phyloP scores from a whole-genome alignment of 2,888 invertebrate species.

The Cephus rjabovi region DNA sequence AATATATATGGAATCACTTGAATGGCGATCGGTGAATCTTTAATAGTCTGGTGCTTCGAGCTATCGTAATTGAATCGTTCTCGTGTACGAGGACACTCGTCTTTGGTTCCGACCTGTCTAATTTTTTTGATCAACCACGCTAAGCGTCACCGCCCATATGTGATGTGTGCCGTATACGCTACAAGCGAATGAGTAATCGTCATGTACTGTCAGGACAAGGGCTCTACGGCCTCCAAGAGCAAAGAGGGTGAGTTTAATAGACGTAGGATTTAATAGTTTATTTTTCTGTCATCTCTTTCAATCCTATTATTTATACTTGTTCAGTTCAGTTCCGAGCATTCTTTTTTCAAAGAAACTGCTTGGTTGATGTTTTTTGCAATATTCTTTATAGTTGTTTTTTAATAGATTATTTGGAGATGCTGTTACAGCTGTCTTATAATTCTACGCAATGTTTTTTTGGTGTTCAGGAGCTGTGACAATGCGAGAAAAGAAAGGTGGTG shows the following conservation, averaged over 20 bases:
- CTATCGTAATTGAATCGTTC: no score
- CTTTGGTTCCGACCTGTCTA: not conserved
- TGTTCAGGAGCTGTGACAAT: slow-evolving; percentile 77
- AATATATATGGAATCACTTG: not conserved
- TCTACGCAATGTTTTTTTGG: not conserved
- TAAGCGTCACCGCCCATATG: slow-evolving; percentile 50
- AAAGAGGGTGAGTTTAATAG: slow-evolving; percentile 57
- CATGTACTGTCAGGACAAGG: slow-evolving; percentile 65
- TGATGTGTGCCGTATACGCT: slow-evolving; percentile 49
- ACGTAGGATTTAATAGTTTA: not conserved
- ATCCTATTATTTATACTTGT: not conserved
- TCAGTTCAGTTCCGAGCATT: not conserved
- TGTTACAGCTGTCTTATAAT: not conserved
- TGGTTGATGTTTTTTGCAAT: not conserved
- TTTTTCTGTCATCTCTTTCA: slow-evolving; percentile 2
- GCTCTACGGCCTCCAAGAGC: slow-evolving; percentile 59
- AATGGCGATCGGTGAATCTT: not conserved
- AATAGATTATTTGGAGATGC: not conserved
- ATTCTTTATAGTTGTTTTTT: not conserved
- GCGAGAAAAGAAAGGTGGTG: slow-evolving; percentile 93
- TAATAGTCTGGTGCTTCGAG: not conserved
- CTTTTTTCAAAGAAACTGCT: not conserved
- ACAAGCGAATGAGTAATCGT: slow-evolving; percentile 60
- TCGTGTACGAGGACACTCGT: not conserved
- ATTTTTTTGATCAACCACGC: not conserved